A percentile compares a stretch with the other conserved stretches of the same genome.
phyloP scores from a whole-genome alignment of 2,888 invertebrate genomes.

The Carcina quercana region DNA sequence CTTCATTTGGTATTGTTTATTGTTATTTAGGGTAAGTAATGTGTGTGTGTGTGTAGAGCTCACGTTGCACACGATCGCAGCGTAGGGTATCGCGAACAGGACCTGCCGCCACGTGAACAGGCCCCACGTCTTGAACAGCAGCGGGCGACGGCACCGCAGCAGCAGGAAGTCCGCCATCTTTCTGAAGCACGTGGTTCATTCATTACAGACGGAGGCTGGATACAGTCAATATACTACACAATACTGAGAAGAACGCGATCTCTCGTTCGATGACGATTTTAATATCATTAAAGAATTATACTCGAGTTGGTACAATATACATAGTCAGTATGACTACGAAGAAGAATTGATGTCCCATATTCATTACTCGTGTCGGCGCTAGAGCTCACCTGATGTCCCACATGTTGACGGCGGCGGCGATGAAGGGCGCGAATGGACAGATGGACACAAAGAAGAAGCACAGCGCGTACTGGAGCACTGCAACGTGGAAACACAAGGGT shows the following conservation, averaged over 20 bases:
- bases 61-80: background rate
- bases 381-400: slow-evolving; percentile 6
- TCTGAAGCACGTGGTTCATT: too few species aligned
- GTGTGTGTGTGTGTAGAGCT: background rate
- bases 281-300: too few species aligned
- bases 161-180: slow-evolving; percentile 15
- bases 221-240: too few species aligned
- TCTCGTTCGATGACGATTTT: too few species aligned
- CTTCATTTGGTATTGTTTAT: background rate
- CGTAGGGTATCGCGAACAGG: slow-evolving; percentile 1
- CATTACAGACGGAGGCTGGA: too few species aligned
- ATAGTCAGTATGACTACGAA: too few species aligned
- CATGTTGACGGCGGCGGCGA: background rate
- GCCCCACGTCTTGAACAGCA: slow-evolving; percentile 14
- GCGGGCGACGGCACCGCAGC: slow-evolving; percentile 15
- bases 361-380: slow-evolving; percentile 7
- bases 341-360: too few species aligned
- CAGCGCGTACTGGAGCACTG: slow-evolving; percentile 7
- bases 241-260: too few species aligned
- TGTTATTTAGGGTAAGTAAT: background rate
- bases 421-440: background rate
- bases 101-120: slow-evolving; percentile 14
- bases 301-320: too few species aligned
- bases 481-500: slow-evolving; percentile 1
- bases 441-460: slow-evolving; percentile 1